Conservation (phyloP, 2,888 invertebrate genomes). For the Alviniconcha strummeri region DNA sequence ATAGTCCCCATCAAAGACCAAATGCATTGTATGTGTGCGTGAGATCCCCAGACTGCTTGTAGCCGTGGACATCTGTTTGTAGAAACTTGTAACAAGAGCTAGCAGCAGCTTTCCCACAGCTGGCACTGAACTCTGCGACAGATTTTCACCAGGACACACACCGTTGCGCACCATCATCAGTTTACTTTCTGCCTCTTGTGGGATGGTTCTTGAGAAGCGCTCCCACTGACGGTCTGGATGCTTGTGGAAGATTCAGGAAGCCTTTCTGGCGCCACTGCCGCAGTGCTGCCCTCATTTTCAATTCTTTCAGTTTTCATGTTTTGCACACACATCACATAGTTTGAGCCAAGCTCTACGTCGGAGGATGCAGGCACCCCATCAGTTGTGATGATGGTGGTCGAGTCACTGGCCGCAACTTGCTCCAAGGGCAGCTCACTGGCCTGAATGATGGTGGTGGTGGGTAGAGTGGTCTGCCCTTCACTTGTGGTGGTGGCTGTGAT, state of each 20-base stretch:
- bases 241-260: neutral
- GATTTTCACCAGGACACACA: no score
- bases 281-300: neutral
- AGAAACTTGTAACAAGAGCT: no score
- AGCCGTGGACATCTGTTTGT: no score
- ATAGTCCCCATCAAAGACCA: no score
- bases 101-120: no score
- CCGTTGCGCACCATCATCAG: neutral
- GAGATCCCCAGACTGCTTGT: no score
- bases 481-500: neutral
- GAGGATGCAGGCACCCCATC: neutral
- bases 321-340: constrained; percentile 30
- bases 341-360: neutral
- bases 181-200: constrained; percentile 7
- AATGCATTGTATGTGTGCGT: no score
- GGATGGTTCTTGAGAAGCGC: neutral
- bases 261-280: neutral
- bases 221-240: neutral
- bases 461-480: neutral
- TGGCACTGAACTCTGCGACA: no score
- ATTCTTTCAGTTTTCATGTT: constrained; percentile 19
- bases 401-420: constrained; percentile 4
- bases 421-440: constrained; percentile 23
- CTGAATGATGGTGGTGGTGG: constrained; percentile 28
- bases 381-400: neutral